Conservation (phyloP, 2,888 invertebrate genomes). For the Acleris laterana region DNA sequence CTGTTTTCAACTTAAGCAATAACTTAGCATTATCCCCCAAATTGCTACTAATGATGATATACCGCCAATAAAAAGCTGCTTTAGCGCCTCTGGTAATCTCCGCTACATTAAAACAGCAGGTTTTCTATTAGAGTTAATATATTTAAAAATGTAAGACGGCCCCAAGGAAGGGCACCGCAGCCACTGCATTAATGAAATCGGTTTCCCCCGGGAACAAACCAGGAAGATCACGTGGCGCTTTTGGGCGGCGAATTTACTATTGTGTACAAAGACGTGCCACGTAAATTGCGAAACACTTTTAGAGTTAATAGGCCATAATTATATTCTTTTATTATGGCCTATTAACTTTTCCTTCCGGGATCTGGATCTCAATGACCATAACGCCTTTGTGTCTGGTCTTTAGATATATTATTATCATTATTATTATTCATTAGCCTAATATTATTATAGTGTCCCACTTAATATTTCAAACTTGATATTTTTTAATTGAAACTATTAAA, state of each 20-base stretch:
- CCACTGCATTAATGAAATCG: constrained; percentile 82
- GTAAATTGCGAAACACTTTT: too few relatives aligned
- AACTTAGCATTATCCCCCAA: constrained; percentile 16
- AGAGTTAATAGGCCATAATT: too few relatives aligned
- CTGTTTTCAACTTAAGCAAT: constrained; percentile 17
- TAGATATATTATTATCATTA: too few relatives aligned
- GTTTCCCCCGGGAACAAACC: constrained; percentile 68
- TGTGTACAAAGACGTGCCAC: too few relatives aligned
- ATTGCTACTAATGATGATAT: constrained; percentile 30
- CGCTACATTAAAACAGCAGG: constrained; percentile 67
- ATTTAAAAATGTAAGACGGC: constrained; percentile 73
- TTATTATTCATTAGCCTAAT: too few relatives aligned
- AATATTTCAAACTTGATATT: too few relatives aligned
- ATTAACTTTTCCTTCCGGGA: too few relatives aligned
- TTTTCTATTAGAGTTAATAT: constrained; percentile 76
- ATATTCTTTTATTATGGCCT: too few relatives aligned
- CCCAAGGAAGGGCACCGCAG: constrained; percentile 55
- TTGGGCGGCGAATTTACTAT: neutral
- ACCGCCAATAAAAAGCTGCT: constrained; percentile 29
- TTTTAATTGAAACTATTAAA: too few relatives aligned
- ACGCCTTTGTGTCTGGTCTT: too few relatives aligned
- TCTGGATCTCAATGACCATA: too few relatives aligned
- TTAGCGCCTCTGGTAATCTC: constrained; percentile 65
- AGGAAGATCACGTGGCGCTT: constrained; percentile 48
- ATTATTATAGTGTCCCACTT: too few relatives aligned